Percentiles rank a stretch among this genome's conserved stretches.
phyloP scores from a whole-genome alignment of 1,140 invertebrate species.

The Pissodes strobi region DNA sequence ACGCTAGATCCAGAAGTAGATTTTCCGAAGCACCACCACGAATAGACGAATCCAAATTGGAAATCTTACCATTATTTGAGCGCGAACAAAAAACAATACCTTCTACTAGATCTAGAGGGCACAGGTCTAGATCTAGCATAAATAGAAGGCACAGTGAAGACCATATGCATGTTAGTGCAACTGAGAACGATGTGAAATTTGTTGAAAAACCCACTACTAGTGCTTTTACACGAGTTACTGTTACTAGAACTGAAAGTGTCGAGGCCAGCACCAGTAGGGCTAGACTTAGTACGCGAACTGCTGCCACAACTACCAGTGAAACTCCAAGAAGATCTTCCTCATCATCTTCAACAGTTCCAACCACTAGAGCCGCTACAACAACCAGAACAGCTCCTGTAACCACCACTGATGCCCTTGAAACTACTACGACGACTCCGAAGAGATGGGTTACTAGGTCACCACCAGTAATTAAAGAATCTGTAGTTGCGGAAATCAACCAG shows the following conservation, averaged over 20 bases:
- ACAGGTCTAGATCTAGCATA: conserved; percentile 6
- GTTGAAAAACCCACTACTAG: conserved; percentile 27
- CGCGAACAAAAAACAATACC: conserved; percentile 41
- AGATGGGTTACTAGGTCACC: conserved; percentile 18
- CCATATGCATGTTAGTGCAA: conserved; percentile 36
- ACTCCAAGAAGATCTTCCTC: conserved; percentile 17
- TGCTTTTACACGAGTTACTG: conserved; percentile 17
- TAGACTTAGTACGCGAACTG: neutral
- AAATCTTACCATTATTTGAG: conserved; percentile 52
- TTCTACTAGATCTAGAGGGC: conserved; percentile 20
- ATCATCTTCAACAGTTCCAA: conserved; percentile 17
- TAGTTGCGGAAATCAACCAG: conserved; percentile 48
- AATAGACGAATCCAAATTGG: conserved; percentile 48
- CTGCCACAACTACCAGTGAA: conserved; percentile 13
- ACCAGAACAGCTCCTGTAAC: neutral
- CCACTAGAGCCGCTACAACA: conserved; percentile 8
- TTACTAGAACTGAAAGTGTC: conserved; percentile 15
- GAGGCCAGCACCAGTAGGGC: conserved; percentile 17
- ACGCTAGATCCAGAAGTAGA: conserved; percentile 23
- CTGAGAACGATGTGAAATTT: conserved; percentile 38
- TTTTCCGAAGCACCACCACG: conserved; percentile 36
- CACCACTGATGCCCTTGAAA: neutral
- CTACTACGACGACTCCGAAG: conserved; percentile 5
- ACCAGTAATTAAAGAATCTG: conserved; percentile 44
- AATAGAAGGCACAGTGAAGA: conserved; percentile 11